phyloP scores from a whole-genome alignment of 92 coral and sea anemone genomes.

The Virgularia gustaviana region DNA sequence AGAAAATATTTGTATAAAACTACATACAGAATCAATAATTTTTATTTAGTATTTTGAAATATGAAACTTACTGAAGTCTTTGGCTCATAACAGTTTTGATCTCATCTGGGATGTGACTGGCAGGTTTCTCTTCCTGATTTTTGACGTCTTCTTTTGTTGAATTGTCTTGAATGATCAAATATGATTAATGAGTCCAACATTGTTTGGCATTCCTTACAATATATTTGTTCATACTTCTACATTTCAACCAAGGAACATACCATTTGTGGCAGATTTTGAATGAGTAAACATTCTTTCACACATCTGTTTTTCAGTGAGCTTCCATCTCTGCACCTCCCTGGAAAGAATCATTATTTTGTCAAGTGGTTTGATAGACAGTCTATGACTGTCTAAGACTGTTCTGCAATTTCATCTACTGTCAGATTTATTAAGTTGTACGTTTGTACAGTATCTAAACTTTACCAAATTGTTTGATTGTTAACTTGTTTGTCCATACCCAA shows the following conservation, averaged over 20 bases:
- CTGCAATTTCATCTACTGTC: background rate
- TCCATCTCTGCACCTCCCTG: slow-evolving; percentile 60
- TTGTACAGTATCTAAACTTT: background rate
- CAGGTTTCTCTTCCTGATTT: slow-evolving; percentile 13
- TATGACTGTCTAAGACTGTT: background rate
- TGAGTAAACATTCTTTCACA: slow-evolving; percentile 57
- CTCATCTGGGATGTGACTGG: slow-evolving; percentile 2
- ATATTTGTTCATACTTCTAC: background rate
- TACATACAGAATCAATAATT: background rate
- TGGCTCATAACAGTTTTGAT: slow-evolving; percentile 18
- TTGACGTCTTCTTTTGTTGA: too few species aligned
- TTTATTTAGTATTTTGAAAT: background rate
- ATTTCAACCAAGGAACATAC: background rate
- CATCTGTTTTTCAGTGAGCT: slow-evolving; percentile 54
- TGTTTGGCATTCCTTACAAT: background rate
- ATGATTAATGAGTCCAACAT: background rate
- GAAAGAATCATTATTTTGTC: background rate
- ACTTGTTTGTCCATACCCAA: background rate
- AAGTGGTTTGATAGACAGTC: background rate
- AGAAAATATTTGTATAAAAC: too few species aligned
- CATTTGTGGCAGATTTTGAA: slow-evolving; percentile 3
- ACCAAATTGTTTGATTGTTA: background rate
- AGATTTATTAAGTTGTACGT: background rate
- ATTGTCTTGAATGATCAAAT: too few species aligned
- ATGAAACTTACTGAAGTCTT: slow-evolving; percentile 13